phyloP scores from a whole-genome alignment of 2,797 vertebrate genomes.

The Pampus argenteus region DNA sequence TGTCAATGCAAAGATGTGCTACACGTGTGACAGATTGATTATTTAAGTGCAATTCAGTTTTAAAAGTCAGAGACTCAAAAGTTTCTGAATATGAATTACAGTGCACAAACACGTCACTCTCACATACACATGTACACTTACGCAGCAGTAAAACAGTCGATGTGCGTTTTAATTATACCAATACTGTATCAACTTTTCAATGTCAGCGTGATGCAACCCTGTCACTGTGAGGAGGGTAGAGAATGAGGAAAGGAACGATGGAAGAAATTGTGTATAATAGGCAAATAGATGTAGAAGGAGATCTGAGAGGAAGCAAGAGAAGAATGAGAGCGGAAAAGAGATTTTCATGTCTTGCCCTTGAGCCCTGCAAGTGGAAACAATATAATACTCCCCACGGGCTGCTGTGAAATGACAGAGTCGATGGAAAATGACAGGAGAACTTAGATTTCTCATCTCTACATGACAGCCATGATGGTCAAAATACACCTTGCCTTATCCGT shows the following conservation, averaged over 20 bases:
- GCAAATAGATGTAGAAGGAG: background rate
- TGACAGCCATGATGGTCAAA: conserved; percentile 69
- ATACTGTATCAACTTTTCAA: conserved; percentile 63
- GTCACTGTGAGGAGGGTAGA: conserved; percentile 16
- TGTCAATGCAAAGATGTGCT: background rate
- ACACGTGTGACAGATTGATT: background rate
- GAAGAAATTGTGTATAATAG: background rate
- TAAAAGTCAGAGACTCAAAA: conserved; percentile 5
- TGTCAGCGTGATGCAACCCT: conserved; percentile 59
- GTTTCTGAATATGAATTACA: conserved; percentile 1
- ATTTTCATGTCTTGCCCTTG: conserved; percentile 63
- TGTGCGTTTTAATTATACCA: conserved; percentile 67
- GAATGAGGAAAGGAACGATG: background rate
- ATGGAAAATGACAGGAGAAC: conserved; percentile 64
- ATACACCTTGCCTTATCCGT: conserved; percentile 43
- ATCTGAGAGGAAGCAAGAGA: conserved; percentile 5
- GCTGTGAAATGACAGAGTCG: conserved; percentile 62
- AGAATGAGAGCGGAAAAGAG: conserved; percentile 31
- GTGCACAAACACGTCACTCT: conserved; percentile 5
- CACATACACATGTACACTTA: conserved; percentile 15
- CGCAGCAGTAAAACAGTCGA: conserved; percentile 54
- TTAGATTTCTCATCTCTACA: conserved; percentile 57
- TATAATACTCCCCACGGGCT: conserved; percentile 49
- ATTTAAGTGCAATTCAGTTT: background rate
- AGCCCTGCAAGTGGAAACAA: conserved; percentile 66